phyloP scores from a whole-genome alignment of 2,888 invertebrate genomes.

The Drosophila koepferae region DNA sequence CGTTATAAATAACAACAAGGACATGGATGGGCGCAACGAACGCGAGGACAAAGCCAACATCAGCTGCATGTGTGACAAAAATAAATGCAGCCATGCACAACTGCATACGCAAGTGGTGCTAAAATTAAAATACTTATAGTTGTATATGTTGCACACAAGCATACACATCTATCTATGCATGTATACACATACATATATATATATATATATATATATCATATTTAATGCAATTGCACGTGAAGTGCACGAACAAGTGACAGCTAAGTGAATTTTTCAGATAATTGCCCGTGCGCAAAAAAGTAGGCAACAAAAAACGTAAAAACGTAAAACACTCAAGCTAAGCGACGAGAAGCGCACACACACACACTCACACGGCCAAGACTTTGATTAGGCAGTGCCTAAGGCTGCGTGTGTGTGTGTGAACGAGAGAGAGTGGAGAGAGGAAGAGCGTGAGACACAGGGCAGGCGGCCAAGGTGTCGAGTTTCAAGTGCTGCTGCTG shows the following conservation, averaged over 20 bases:
- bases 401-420: slow-evolving; percentile 25
- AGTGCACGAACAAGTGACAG: slow-evolving; percentile 53
- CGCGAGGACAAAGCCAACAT: slow-evolving; percentile 53
- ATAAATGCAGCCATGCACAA: slow-evolving; percentile 41
- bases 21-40: slow-evolving; percentile 73
- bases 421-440: slow-evolving; percentile 6
- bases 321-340: slow-evolving; percentile 6
- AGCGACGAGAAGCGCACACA: slow-evolving; percentile 19
- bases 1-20: slow-evolving; percentile 78
- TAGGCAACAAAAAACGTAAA: slow-evolving; percentile 29
- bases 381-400: slow-evolving; percentile 35
- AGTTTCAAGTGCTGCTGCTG: slow-evolving; percentile 28
- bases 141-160: neutral
- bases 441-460: slow-evolving; percentile 3
- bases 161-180: neutral
- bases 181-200: neutral
- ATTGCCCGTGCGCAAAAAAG: slow-evolving; percentile 57
- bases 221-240: slow-evolving; percentile 70
- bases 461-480: slow-evolving; percentile 49
- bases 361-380: slow-evolving; percentile 26
- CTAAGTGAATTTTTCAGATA: slow-evolving; percentile 71
- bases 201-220: slow-evolving; percentile 44
- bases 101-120: slow-evolving; percentile 45
- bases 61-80: slow-evolving; percentile 45
- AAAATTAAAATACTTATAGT: slow-evolving; percentile 48